Evolutionary conservation across 64 coral and sea anemone species (phyloP).

Genomic region (Catalaphyllia jardinei): DNA sequence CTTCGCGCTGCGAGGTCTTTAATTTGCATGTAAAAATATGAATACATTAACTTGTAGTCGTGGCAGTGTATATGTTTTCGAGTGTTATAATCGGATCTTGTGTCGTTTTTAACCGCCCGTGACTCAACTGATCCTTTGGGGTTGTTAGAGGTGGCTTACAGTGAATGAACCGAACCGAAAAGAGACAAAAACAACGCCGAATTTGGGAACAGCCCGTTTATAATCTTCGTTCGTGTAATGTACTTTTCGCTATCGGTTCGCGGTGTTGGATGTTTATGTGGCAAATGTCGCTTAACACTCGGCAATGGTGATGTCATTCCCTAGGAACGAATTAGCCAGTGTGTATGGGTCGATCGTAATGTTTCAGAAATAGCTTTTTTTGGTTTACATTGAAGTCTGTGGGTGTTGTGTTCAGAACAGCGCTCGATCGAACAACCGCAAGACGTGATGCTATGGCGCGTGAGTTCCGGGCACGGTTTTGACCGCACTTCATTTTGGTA

Average conservation of each 20-base stretch:
- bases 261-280: not conserved
- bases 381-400: not conserved
- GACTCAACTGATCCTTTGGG: not conserved
- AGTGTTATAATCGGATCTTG: constrained; percentile 22
- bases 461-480: not conserved
- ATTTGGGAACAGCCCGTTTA: not conserved
- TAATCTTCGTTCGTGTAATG: not conserved
- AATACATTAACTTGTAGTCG: constrained; percentile 38
- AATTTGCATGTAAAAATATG: constrained; percentile 36
- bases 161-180: not conserved
- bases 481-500: not conserved
- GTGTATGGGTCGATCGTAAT: not conserved
- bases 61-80: not conserved
- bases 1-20: not conserved
- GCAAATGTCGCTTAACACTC: not conserved
- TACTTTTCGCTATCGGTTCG: not conserved
- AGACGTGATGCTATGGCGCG: not conserved
- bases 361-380: not conserved
- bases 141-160: not conserved
- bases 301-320: constrained; percentile 12
- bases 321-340: not conserved
- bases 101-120: not conserved
- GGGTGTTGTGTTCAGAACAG: not conserved
- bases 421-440: not conserved
- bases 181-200: constrained; percentile 1